phyloP scores from a whole-genome alignment of 2,797 vertebrate genomes.

The Helostoma temminkii region DNA sequence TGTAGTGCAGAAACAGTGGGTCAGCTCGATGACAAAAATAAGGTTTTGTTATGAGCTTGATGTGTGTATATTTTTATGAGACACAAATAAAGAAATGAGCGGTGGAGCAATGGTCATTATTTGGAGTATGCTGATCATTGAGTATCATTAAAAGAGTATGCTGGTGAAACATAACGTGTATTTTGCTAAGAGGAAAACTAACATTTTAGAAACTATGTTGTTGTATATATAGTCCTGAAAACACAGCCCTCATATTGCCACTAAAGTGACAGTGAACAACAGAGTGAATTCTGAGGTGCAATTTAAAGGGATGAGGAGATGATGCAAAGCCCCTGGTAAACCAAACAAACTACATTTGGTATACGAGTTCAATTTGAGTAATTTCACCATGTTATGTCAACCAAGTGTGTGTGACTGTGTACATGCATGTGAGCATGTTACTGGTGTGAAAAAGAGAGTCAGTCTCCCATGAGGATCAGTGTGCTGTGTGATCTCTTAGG shows the following conservation, averaged over 20 bases:
- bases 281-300: conserved; percentile 1
- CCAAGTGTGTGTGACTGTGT: background rate
- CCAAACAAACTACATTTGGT: background rate
- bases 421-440: background rate
- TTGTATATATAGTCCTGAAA: background rate
- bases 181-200: background rate
- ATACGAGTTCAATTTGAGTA: background rate
- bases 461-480: conserved; percentile 30
- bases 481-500: conserved; percentile 19
- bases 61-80: background rate
- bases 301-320: conserved; percentile 9
- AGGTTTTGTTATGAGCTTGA: background rate
- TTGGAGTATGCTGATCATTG: too few species aligned
- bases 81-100: background rate
- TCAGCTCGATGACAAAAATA: conserved; percentile 1
- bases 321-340: background rate
- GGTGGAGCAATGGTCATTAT: too few species aligned
- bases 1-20: background rate
- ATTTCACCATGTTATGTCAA: conserved; percentile 8
- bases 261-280: background rate
- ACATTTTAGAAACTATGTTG: background rate
- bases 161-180: background rate
- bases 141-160: background rate
- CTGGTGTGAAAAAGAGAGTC: conserved; percentile 32
- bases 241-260: background rate